phyloP scores from a whole-genome alignment of 2,797 vertebrate genomes.

The Lagorchestes hirsutus region DNA sequence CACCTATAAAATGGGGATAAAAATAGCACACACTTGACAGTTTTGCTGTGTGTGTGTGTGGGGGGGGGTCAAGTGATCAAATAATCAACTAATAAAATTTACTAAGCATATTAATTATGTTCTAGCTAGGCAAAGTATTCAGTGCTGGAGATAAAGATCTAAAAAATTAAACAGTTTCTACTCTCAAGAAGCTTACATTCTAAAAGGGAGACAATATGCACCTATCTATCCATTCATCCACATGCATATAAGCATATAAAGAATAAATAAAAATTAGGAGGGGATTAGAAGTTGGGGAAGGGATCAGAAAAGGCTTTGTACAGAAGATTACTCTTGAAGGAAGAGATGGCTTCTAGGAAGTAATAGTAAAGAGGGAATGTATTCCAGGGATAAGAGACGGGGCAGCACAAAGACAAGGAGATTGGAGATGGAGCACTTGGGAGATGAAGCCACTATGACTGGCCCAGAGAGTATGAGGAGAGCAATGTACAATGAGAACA shows the following conservation, averaged over 20 bases:
- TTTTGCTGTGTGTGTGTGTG: background rate
- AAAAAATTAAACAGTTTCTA: background rate
- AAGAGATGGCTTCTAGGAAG: background rate
- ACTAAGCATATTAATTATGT: background rate
- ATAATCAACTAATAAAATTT: background rate
- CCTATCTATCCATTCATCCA: too few species aligned
- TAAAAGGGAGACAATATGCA: background rate
- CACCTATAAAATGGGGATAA: background rate
- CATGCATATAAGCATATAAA: background rate
- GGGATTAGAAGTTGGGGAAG: background rate
- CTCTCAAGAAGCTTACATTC: background rate
- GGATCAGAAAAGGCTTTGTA: background rate
- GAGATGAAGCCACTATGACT: background rate
- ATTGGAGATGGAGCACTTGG: background rate
- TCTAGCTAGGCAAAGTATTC: background rate
- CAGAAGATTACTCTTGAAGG: background rate
- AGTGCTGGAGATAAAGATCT: background rate
- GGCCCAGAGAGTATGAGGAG: background rate
- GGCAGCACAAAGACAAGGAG: background rate
- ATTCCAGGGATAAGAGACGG: background rate
- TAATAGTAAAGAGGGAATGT: background rate
- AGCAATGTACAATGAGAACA: background rate
- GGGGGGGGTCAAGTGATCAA: background rate
- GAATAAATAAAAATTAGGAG: background rate
- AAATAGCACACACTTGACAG: background rate